phyloP scores from a whole-genome alignment of 2,888 invertebrate species.

The Alitta virens region DNA sequence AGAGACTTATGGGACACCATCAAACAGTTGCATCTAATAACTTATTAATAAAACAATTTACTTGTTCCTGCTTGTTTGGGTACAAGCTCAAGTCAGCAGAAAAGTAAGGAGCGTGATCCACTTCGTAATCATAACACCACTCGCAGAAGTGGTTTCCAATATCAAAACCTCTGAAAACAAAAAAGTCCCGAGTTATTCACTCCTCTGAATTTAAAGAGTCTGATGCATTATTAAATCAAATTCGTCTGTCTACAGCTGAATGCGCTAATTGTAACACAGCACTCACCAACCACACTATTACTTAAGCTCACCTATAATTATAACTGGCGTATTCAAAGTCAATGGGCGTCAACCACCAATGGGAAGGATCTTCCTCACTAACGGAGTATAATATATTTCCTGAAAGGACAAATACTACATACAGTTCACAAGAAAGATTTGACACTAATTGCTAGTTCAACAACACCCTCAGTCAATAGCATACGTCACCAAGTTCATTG shows the following conservation, averaged over 20 bases:
- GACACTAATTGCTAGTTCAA: no score
- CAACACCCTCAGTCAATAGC: no score
- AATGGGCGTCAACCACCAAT: constrained; percentile 44
- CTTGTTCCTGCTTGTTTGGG: constrained; percentile 79
- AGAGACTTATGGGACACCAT: no score
- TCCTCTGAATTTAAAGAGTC: no score
- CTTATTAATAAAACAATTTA: no score
- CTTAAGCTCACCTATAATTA: constrained; percentile 49
- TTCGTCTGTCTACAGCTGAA: not conserved
- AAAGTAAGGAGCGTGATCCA: constrained; percentile 43
- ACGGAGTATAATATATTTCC: constrained; percentile 50
- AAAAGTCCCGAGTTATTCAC: not conserved
- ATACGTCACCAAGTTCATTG: no score
- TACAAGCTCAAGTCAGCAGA: constrained; percentile 63
- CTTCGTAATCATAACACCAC: constrained; percentile 53
- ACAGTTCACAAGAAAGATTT: no score
- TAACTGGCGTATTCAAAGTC: constrained; percentile 57
- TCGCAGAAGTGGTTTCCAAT: constrained; percentile 57
- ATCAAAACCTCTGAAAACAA: constrained; percentile 55
- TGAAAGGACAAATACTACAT: no score
- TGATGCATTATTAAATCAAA: not conserved
- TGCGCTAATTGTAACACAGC: not conserved
- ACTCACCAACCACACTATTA: not conserved
- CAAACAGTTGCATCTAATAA: no score
- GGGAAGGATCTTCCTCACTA: constrained; percentile 14